Evolutionary conservation across 2,797 vertebrate genomes (phyloP), one percentile per base, ranked within the genome.

Genomic region (Amniataba percoides): DNA sequence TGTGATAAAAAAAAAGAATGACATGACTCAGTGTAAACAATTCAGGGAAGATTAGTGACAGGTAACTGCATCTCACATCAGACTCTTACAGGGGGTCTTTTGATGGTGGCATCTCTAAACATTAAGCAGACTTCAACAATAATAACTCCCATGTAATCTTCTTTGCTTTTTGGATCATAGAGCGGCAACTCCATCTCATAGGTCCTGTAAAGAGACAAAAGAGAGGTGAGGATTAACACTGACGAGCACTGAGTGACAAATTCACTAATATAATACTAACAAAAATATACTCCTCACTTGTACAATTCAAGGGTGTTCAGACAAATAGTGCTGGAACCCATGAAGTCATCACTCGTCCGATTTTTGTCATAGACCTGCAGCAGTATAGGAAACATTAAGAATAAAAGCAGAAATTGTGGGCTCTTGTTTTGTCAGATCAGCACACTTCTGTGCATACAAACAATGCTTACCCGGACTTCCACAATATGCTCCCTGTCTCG

Each of bases 361-460:
- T 99, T 97, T 82, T 97, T 96, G 90, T 99, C 96, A 1, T 98
- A 99, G 4, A 99, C 97, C 98, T 96, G 83, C 23, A 69, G 81
- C 6, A 66, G 58, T 4, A 69, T 61, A 10, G 70, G 7, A 43
- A 23, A 77, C 10, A 61, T 25, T 53, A 36, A 42, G 42, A 57
- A 40, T 36, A 43, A 18, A 2, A 31, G 48, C 2, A 49, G 5
- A 61, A 23, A 55, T 14, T 3, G 5, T 56, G 8, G 18, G 25
- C 1, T 39, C 5, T 25, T 46, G n/a, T 7, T 31, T 19, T 0
- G 0, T 48, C 15, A 42, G 10, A 57, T 36, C 27, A 46, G n/a
- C 18, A 7, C 5, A n/a, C 11, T 51, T 25, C 6, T 6, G 3
- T 49, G 74, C 65, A 58, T 71, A 51, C 39, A 76, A 70, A 34